phyloP scores from a whole-genome alignment of 2,888 invertebrate genomes.

The Eupithecia exiguata region DNA sequence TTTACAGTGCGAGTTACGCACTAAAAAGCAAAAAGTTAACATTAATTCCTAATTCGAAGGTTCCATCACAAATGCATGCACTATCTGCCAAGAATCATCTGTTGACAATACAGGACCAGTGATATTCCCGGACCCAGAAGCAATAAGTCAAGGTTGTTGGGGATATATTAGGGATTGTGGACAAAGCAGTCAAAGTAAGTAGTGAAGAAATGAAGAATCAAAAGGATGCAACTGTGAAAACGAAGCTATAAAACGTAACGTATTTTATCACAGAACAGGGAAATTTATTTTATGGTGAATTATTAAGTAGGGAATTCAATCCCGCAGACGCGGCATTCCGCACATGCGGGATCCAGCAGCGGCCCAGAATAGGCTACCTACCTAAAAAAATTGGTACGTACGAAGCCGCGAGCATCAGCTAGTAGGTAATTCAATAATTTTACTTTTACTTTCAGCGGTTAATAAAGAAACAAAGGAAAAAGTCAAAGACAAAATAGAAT shows the following conservation, averaged over 20 bases:
- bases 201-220: neutral
- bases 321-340: too few species aligned
- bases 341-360: too few species aligned
- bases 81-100: neutral
- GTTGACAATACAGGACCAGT: neutral
- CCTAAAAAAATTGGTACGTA: too few species aligned
- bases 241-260: neutral
- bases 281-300: neutral
- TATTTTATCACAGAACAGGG: neutral
- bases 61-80: neutral
- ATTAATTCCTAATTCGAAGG: neutral
- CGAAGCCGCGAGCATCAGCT: too few species aligned
- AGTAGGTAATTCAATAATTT: too few species aligned
- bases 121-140: neutral
- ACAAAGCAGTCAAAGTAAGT: neutral
- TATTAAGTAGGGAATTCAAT: too few species aligned
- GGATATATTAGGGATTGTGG: neutral
- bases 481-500: constrained; percentile 6
- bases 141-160: neutral
- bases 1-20: too few species aligned
- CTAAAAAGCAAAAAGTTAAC: too few species aligned
- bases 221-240: neutral
- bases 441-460: too few species aligned
- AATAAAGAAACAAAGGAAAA: constrained; percentile 5
- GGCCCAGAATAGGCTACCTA: too few species aligned